phyloP scores from a whole-genome alignment of 1,140 invertebrate species.

The Ladona fulva region DNA sequence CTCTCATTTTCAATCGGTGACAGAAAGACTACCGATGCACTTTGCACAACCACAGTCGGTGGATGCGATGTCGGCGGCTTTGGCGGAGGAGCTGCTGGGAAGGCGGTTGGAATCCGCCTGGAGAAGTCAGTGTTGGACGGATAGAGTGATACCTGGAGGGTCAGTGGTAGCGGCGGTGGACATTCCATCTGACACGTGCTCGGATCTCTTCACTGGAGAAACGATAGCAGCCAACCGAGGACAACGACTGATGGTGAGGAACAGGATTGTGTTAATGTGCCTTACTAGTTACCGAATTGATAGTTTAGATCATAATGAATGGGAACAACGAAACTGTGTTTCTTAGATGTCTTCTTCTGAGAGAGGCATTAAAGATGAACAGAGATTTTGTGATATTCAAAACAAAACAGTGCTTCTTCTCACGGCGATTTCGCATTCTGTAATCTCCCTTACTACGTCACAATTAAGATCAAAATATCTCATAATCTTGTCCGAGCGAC shows the following conservation, averaged over 20 bases:
- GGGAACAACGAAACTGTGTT: no score
- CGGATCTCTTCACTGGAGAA: background rate
- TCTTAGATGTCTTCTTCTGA: no score
- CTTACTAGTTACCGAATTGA: no score
- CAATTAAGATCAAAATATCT: no score
- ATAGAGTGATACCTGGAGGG: background rate
- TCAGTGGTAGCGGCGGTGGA: background rate
- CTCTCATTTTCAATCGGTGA: background rate
- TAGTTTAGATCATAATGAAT: no score
- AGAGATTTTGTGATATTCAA: no score
- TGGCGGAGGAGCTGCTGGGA: background rate
- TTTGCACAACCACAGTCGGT: background rate
- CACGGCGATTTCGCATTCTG: no score
- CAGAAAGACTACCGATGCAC: background rate
- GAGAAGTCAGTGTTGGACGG: background rate
- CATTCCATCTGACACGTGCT: slow-evolving; percentile 18
- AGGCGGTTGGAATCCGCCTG: background rate
- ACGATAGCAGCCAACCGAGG: slow-evolving; percentile 21
- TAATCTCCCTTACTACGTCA: no score
- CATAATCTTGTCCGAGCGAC: no score
- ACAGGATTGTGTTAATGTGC: no score
- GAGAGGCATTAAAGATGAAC: no score
- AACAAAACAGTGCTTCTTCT: no score
- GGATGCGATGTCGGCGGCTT: background rate
- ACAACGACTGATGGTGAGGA: background rate